These are phyloP conservation scores for Martes martes DNA, from an alignment of 2,113 vertebrate species.

Conservation along the genomic window DNA sequence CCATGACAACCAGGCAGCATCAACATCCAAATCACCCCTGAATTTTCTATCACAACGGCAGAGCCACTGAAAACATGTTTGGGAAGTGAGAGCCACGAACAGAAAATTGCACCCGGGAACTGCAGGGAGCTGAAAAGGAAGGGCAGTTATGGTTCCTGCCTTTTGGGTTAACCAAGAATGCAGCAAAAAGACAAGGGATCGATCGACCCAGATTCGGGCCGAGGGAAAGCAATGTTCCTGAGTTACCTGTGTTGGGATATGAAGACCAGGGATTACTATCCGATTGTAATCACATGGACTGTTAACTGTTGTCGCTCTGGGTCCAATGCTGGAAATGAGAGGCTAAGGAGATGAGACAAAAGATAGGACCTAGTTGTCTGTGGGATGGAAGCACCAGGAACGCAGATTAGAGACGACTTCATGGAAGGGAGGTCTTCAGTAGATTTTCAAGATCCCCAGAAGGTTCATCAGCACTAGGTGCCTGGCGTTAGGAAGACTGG, in stretches of 20 bases:
- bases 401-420: neutral
- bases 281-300: accelerated
- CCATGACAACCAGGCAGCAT: conserved; percentile 59
- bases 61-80: conserved; percentile 14
- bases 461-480: neutral
- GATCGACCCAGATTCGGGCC: neutral
- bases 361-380: neutral
- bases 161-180: neutral
- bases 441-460: neutral
- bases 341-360: no score
- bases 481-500: neutral
- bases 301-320: neutral
- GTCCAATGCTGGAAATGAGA: neutral
- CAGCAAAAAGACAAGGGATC: neutral
- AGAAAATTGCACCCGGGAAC: neutral
- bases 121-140: neutral
- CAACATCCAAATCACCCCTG: conserved; percentile 41
- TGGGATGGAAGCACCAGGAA: neutral
- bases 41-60: conserved; percentile 25
- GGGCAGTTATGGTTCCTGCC: neutral
- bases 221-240: neutral
- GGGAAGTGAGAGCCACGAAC: neutral
- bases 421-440: neutral
- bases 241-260: neutral
- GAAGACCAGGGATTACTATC: neutral